Evolutionary conservation across 2,113 vertebrate species (phyloP), one percentile per base, ranked within the genome.

Genomic region (Microtus ochrogaster): DNA sequence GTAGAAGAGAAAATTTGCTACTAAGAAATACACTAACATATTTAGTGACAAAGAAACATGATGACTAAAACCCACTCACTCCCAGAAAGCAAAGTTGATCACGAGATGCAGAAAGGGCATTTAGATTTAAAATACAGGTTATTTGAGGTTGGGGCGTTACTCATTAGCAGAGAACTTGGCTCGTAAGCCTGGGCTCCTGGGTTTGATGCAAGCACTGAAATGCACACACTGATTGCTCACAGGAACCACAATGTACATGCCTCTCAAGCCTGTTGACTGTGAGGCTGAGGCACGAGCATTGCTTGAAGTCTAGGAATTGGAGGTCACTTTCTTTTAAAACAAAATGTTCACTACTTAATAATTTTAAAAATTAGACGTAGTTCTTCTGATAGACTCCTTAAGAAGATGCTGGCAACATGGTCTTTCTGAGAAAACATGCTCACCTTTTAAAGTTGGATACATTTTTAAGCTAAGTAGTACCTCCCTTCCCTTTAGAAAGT

Each of bases 121-220:
- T 95, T 33, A 70, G 30, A 89, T 84, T 88, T 77, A 55, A 85
- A 93, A 52, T 58, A 90, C 55, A 47, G 52, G 49, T 47, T 44
- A 41, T 19, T 33, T 92, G 39, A 33, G 39, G 26, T 5, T 76
- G 39, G 16, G 55, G 24, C 33, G 39, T 44, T 44, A 28, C 39
- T 76, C 11, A 44, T 21, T 22, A 36, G 28, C 41, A 77, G 17
- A 63, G 68, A 52, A 21, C 49, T 73, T 74, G 28, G n/a, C n/a
- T 74, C 44, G 39, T 44, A 90, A 19, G 58, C 58, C 17, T 41
- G 41, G 47, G 21, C 30, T 24, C 13, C 30, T 66, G 41, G 28
- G 13, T 19, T 78, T 65, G 74, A 16, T 36, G 58, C 26, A 58
- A 90, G 74, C 19, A 49, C 39, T 65, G 21, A 88, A 24, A 88